Evolutionary conservation across 2,888 invertebrate genomes (phyloP).

Genomic region (Idaea straminata): DNA sequence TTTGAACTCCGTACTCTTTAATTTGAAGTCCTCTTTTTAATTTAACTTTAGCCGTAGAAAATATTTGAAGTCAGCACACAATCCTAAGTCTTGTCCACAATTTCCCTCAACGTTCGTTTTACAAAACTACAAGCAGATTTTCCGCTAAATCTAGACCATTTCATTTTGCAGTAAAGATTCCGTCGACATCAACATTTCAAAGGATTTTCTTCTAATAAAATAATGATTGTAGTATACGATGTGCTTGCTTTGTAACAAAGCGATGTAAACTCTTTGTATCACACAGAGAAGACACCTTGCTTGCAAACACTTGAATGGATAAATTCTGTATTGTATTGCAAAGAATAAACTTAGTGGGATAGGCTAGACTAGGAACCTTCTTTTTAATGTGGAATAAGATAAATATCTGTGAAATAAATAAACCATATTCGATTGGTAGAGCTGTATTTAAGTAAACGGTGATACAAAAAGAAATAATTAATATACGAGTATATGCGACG

Average conservation of each 20-base stretch:
- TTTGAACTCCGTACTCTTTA: neutral
- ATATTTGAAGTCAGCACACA: neutral
- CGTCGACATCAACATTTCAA: neutral
- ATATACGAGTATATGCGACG: no score
- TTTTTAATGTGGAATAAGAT: neutral
- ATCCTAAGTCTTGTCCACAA: neutral
- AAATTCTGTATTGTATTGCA: neutral
- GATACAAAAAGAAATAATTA: no score
- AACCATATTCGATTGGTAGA: no score
- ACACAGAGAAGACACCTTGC: neutral
- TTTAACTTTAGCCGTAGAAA: neutral
- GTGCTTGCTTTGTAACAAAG: neutral
- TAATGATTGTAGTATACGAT: neutral
- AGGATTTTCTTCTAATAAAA: constrained; percentile 1
- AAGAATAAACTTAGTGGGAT: neutral
- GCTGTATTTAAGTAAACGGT: no score
- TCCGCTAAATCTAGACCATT: neutral
- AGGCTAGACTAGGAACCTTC: neutral
- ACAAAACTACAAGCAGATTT: neutral
- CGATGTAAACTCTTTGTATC: neutral
- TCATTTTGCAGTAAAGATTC: neutral
- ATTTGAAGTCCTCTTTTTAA: no score
- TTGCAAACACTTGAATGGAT: neutral
- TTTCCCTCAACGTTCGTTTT: neutral
- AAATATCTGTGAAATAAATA: no score